Percentiles rank a stretch among this genome's conserved stretches.
Evolutionary conservation across 2,113 vertebrate species (phyloP).

Genomic region (Solenodon paradoxus): DNA sequence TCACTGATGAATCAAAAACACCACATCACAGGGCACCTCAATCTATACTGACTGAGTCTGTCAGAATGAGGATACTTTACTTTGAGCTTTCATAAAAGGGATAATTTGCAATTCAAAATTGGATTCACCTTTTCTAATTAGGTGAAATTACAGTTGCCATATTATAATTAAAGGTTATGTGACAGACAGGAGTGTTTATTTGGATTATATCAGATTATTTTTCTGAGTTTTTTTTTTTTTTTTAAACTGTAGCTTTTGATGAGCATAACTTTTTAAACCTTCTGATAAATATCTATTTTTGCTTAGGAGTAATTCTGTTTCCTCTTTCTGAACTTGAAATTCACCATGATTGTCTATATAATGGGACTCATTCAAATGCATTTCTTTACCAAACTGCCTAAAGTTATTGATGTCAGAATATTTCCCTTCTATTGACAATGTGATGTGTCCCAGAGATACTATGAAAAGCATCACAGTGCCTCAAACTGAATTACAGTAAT

Average conservation of each 20-base stretch:
- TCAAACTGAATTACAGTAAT: conserved; percentile 57
- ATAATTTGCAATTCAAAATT: conserved; percentile 77
- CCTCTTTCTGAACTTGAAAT: conserved; percentile 47
- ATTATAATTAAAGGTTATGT: conserved; percentile 73
- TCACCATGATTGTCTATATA: conserved; percentile 40
- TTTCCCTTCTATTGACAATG: conserved; percentile 63
- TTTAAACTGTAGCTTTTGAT: conserved; percentile 47
- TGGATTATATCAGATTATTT: conserved; percentile 68
- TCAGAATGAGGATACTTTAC: conserved; percentile 57
- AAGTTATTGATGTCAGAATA: conserved; percentile 64
- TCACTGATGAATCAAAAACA: conserved; percentile 48
- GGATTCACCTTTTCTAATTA: conserved; percentile 77
- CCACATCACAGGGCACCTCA: conserved; percentile 32
- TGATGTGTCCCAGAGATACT: conserved; percentile 45
- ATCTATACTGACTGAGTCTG: conserved; percentile 42
- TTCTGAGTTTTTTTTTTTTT: neutral
- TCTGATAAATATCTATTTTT: conserved; percentile 55
- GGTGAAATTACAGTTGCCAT: conserved; percentile 72
- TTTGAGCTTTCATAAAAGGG: conserved; percentile 68
- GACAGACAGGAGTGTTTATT: conserved; percentile 68
- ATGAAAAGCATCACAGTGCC: conserved; percentile 50
- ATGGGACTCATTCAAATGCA: conserved; percentile 9
- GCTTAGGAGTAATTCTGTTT: conserved; percentile 22
- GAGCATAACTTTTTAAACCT: conserved; percentile 19
- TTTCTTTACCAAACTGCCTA: conserved; percentile 47